A percentile compares a stretch with the other conserved stretches of the same genome.
These are phyloP conservation scores for Falco rusticolus DNA, from an alignment of 2,797 vertebrate species.

Conservation along the genomic window DNA sequence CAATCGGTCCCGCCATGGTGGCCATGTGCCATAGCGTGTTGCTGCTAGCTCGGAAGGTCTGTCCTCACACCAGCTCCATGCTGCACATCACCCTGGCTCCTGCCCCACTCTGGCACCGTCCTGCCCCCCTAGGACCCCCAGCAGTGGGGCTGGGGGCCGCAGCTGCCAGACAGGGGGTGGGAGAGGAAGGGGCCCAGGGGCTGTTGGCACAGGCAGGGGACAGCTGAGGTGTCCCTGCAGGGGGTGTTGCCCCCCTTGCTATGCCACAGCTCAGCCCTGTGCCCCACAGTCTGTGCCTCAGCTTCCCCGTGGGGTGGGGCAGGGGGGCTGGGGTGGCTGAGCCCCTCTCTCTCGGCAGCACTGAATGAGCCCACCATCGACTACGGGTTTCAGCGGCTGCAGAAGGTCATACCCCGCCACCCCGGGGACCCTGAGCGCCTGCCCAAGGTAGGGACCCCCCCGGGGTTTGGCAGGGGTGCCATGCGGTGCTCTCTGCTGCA, in stretches of 20 bases:
- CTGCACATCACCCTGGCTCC: not conserved
- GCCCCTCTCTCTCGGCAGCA: constrained; percentile 69
- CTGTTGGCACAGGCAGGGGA: not conserved
- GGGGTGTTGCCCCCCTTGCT: too few relatives aligned
- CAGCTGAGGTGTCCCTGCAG: not conserved
- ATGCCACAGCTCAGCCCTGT: not conserved
- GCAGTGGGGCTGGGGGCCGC: not conserved
- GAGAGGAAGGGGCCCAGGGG: not conserved
- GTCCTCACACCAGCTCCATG: not conserved
- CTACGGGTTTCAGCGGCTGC: constrained; percentile 95
- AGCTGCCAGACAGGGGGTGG: not conserved
- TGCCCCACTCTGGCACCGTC: not conserved
- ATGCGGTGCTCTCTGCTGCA: too few relatives aligned
- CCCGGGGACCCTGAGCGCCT: constrained; percentile 93
- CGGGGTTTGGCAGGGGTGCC: rapidly evolving
- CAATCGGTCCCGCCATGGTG: not conserved
- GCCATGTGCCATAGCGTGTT: not conserved
- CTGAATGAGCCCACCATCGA: constrained; percentile 96
- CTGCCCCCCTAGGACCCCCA: not conserved
- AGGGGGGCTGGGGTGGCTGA: not conserved
- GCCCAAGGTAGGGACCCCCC: constrained; percentile 85
- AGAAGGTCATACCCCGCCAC: constrained; percentile 94
- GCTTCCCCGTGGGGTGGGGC: not conserved
- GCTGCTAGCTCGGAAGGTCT: not conserved
- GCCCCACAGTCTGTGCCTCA: not conserved